Percentiles rank a stretch among this genome's conserved stretches.
Evolutionary conservation across 1,140 invertebrate genomes (phyloP).

Genomic region (Maconellicoccus hirsutus): DNA sequence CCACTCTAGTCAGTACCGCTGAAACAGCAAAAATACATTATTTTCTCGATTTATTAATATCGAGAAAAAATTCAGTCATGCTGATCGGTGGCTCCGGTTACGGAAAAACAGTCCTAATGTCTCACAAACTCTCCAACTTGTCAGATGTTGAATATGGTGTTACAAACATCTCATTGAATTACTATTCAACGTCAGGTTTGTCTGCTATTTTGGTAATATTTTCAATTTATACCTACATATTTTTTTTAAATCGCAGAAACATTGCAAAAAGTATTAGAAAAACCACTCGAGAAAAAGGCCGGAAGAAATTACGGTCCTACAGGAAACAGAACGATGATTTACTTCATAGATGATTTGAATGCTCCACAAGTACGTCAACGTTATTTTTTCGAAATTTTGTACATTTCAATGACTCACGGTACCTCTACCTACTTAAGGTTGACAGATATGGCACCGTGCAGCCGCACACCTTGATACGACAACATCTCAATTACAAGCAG

Average conservation of each 20-base stretch:
- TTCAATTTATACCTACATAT: neutral
- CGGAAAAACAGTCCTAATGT: constrained; percentile 77
- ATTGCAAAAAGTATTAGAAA: constrained; percentile 83
- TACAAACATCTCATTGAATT: constrained; percentile 87
- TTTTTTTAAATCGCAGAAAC: constrained; percentile 43
- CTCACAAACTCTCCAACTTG: constrained; percentile 63
- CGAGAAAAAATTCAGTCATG: constrained; percentile 73
- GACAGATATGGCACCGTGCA: constrained; percentile 91
- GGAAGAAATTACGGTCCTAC: constrained; percentile 86
- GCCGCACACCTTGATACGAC: constrained; percentile 83
- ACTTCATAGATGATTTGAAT: constrained; percentile 94
- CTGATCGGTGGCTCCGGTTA: constrained; percentile 76
- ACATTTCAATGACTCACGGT: neutral
- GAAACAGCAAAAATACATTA: constrained; percentile 82
- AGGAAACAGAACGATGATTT: constrained; percentile 79
- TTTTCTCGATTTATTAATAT: constrained; percentile 78
- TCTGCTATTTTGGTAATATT: neutral
- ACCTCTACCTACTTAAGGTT: constrained; percentile 40
- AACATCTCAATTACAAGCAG: constrained; percentile 89
- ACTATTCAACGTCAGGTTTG: constrained; percentile 80
- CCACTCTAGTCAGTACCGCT: constrained; percentile 69
- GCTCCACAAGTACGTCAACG: constrained; percentile 73
- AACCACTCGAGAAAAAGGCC: constrained; percentile 88
- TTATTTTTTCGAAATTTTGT: neutral
- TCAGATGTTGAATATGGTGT: constrained; percentile 61